phyloP scores from a whole-genome alignment of 2,797 vertebrate genomes.

The Manis pentadactyla region DNA sequence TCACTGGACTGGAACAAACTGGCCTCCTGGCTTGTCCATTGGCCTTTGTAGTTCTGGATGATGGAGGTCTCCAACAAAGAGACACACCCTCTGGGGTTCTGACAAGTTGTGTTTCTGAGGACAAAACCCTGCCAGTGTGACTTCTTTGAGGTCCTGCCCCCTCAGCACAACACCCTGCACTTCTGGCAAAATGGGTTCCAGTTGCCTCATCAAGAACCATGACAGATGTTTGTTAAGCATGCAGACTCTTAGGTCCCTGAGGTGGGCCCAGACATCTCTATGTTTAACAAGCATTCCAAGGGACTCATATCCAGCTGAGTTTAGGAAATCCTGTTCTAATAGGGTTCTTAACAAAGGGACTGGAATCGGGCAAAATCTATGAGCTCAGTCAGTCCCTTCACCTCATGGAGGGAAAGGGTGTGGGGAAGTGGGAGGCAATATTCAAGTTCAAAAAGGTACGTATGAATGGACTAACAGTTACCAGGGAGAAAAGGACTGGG shows the following conservation, averaged over 20 bases:
- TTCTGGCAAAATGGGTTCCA: not conserved
- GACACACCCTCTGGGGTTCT: not conserved
- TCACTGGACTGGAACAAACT: not conserved
- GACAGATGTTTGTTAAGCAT: not conserved
- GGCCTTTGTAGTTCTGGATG: not conserved
- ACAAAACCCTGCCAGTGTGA: not conserved
- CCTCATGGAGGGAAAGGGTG: not conserved
- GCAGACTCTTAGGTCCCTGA: not conserved
- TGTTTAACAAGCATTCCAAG: not conserved
- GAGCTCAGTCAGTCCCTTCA: not conserved
- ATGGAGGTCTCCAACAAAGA: not conserved
- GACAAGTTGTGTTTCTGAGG: not conserved
- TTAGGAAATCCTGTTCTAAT: not conserved
- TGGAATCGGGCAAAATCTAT: not conserved
- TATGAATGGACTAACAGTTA: not conserved
- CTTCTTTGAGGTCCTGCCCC: not conserved
- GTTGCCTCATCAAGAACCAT: not conserved
- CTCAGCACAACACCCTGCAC: not conserved
- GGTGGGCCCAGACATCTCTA: not conserved
- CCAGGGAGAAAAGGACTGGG: too few species aligned
- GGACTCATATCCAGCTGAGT: not conserved
- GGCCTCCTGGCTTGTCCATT: not conserved
- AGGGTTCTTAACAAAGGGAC: not conserved
- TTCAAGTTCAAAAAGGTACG: not conserved
- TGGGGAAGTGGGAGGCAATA: not conserved